These are phyloP conservation scores for Synanthedon tipuliformis DNA, from an alignment of 2,888 invertebrate species.

Conservation along the genomic window DNA sequence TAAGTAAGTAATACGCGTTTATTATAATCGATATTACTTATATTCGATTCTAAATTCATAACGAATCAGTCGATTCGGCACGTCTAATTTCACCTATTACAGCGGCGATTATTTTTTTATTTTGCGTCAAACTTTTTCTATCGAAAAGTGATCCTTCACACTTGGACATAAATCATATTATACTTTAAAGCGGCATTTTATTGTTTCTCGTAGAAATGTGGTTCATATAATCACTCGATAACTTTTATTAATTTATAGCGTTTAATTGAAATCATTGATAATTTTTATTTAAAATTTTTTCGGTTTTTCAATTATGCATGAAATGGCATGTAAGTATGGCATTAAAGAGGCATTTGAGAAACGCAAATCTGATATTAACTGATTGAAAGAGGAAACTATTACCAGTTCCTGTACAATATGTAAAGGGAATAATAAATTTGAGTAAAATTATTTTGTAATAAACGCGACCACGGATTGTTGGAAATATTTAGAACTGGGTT, in stretches of 20 bases:
- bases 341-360: conserved; percentile 30
- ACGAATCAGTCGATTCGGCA: conserved; percentile 46
- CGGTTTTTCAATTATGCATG: neutral
- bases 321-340: conserved; percentile 40
- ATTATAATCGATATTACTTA: conserved; percentile 48
- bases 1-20: conserved; percentile 49
- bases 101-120: conserved; percentile 42
- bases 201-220: conserved; percentile 7
- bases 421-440: no score
- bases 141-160: conserved; percentile 29
- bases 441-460: no score
- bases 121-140: conserved; percentile 30
- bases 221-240: conserved; percentile 44
- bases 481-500: no score
- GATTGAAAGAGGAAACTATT: conserved; percentile 14
- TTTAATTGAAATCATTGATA: conserved; percentile 32
- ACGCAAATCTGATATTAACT: conserved; percentile 54
- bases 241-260: conserved; percentile 52
- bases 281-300: neutral
- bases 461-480: no score
- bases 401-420: neutral
- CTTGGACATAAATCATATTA: conserved; percentile 17
- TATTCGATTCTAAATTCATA: conserved; percentile 49
- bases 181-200: conserved; percentile 3
- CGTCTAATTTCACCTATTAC: conserved; percentile 54